phyloP scores from a whole-genome alignment of 2,113 vertebrate genomes.

The Callipepla californica region DNA sequence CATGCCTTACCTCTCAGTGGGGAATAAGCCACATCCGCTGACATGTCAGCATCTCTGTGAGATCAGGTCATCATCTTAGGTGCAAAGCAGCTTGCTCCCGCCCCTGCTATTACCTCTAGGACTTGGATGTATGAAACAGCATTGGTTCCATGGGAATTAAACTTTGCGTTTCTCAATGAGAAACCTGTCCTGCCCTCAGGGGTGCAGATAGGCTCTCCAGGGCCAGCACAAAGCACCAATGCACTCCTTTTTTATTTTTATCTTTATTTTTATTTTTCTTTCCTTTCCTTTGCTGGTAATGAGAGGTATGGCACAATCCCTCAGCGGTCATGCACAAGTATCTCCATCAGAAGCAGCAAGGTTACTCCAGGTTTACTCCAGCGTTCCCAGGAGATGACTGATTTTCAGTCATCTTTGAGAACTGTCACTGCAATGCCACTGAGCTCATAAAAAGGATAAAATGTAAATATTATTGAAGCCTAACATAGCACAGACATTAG shows the following conservation, averaged over 20 bases:
- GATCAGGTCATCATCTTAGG: not conserved
- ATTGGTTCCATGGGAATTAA: not conserved
- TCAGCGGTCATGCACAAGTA: not conserved
- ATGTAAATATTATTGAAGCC: conserved; percentile 36
- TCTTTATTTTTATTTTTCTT: too few species aligned
- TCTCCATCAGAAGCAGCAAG: not conserved
- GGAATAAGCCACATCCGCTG: not conserved
- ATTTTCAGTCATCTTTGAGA: conserved; percentile 4
- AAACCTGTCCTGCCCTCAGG: not conserved
- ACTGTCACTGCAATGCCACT: not conserved
- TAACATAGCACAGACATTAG: not conserved
- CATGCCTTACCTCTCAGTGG: not conserved
- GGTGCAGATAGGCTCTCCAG: not conserved
- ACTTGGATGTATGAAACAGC: not conserved
- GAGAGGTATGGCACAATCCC: not conserved
- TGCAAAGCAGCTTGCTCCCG: not conserved
- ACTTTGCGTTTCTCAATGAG: not conserved
- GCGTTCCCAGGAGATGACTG: not conserved
- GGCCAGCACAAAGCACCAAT: not conserved
- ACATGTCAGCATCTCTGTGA: not conserved
- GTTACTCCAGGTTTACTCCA: conserved; percentile 21
- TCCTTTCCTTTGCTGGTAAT: not conserved
- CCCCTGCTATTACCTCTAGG: not conserved
- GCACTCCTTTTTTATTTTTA: too few species aligned
- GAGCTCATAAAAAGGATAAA: conserved; percentile 10